Evolutionary conservation across 23 tunicate species (phyloP).

Genomic region (Ciona savignyi): DNA sequence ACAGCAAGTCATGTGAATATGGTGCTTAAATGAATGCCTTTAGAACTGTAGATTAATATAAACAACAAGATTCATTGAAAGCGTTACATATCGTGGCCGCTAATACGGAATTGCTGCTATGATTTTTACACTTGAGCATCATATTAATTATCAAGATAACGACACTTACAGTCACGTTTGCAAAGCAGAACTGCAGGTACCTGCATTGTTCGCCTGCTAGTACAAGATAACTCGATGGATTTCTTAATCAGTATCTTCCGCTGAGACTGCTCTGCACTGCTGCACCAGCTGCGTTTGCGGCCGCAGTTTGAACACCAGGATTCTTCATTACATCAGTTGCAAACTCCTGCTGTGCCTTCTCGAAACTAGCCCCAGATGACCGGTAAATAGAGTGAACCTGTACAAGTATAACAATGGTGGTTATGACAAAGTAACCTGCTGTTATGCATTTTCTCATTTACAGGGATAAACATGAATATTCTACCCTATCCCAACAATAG

Average conservation of each 20-base stretch:
- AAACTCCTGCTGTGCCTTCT: slow-evolving; percentile 92
- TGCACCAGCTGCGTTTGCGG: slow-evolving; percentile 65
- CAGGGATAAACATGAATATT: no score
- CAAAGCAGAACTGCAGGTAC: background rate
- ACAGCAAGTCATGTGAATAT: no score
- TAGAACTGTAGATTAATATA: no score
- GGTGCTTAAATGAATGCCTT: no score
- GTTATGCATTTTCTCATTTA: no score
- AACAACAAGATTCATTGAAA: no score
- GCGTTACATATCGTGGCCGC: background rate
- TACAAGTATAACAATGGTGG: no score
- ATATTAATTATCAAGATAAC: background rate
- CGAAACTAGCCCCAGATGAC: slow-evolving; percentile 94
- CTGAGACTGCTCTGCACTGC: slow-evolving; percentile 30
- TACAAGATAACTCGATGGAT: background rate
- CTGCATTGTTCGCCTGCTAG: background rate
- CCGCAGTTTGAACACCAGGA: slow-evolving; percentile 85
- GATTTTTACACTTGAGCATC: background rate
- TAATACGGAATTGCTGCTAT: background rate
- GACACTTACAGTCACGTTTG: background rate
- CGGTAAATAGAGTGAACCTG: slow-evolving; percentile 91
- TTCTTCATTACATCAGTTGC: slow-evolving; percentile 90
- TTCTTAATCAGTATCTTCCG: slow-evolving; percentile 9
- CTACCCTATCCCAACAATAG: no score
- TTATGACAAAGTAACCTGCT: no score